phyloP scores from a whole-genome alignment of 2,888 invertebrate genomes.

The Caenorhabditis japonica region DNA sequence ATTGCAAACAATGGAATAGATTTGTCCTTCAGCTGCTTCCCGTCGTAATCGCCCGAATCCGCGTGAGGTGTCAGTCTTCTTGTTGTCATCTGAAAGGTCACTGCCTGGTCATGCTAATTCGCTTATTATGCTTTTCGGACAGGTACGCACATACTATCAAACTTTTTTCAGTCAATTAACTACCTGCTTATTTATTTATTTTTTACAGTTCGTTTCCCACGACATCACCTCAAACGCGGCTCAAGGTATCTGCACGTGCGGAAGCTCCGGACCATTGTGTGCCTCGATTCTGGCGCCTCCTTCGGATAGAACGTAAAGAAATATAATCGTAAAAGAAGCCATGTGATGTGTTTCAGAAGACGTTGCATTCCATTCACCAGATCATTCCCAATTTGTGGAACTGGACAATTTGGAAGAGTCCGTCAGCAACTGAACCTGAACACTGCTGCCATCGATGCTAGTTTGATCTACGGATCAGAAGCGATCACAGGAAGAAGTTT shows the following conservation, averaged over 20 bases:
- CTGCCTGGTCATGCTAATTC: slow-evolving; percentile 64
- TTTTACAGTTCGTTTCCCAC: slow-evolving; percentile 74
- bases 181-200: too few species aligned
- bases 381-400: slow-evolving; percentile 94
- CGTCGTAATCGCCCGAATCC: slow-evolving; percentile 70
- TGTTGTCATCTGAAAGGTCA: slow-evolving; percentile 67
- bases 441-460: slow-evolving; percentile 91
- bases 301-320: slow-evolving; percentile 45
- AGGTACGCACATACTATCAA: slow-evolving; percentile 30
- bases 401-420: slow-evolving; percentile 88
- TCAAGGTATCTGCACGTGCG: slow-evolving; percentile 56
- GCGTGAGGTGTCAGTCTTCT: slow-evolving; percentile 73
- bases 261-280: slow-evolving; percentile 59
- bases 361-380: slow-evolving; percentile 79
- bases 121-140: slow-evolving; percentile 67
- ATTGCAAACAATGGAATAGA: not conserved
- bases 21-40: slow-evolving; percentile 41
- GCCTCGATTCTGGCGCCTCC: slow-evolving; percentile 59
- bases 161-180: too few species aligned
- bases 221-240: slow-evolving; percentile 69
- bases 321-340: not conserved
- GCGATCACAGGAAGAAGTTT: slow-evolving; percentile 59
- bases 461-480: slow-evolving; percentile 72
- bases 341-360: slow-evolving; percentile 20
- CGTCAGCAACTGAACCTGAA: slow-evolving; percentile 85